Percentiles rank a stretch among this genome's conserved stretches.
Evolutionary conservation across 2,113 vertebrate genomes (phyloP).

Genomic region (Blennius ocellaris): DNA sequence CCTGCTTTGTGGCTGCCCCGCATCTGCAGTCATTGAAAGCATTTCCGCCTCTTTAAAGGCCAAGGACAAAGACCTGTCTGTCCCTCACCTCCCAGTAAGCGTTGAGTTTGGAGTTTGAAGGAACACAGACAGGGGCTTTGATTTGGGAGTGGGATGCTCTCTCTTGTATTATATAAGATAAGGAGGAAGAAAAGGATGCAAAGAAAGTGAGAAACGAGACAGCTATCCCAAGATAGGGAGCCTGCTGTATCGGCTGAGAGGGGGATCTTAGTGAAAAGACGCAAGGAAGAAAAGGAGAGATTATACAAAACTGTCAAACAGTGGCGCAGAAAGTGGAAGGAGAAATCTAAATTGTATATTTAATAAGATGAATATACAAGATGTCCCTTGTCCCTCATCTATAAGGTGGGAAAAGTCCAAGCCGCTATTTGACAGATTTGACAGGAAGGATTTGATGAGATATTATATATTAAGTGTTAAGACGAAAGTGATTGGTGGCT

Average conservation of each 20-base stretch:
- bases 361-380: no score
- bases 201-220: conserved; percentile 25
- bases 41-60: conserved; percentile 75
- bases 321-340: conserved; percentile 10
- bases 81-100: conserved; percentile 40
- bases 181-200: conserved; percentile 49
- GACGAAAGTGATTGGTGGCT: no score
- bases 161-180: conserved; percentile 68
- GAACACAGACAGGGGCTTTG: conserved; percentile 69
- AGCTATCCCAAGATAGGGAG: conserved; percentile 15
- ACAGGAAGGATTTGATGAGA: no score
- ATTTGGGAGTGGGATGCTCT: conserved; percentile 70
- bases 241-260: not conserved
- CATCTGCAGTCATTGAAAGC: conserved; percentile 79
- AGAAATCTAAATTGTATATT: no score
- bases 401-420: no score
- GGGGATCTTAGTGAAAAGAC: conserved; percentile 25
- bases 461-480: no score
- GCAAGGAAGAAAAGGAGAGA: conserved; percentile 2
- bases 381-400: no score
- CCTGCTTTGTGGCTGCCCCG: conserved; percentile 70
- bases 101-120: conserved; percentile 50
- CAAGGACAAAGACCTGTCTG: conserved; percentile 73
- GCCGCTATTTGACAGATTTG: no score
- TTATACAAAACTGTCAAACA: conserved; percentile 16